Evolutionary conservation across 2,113 vertebrate genomes (phyloP).

Genomic region (Grammomys surdaster): DNA sequence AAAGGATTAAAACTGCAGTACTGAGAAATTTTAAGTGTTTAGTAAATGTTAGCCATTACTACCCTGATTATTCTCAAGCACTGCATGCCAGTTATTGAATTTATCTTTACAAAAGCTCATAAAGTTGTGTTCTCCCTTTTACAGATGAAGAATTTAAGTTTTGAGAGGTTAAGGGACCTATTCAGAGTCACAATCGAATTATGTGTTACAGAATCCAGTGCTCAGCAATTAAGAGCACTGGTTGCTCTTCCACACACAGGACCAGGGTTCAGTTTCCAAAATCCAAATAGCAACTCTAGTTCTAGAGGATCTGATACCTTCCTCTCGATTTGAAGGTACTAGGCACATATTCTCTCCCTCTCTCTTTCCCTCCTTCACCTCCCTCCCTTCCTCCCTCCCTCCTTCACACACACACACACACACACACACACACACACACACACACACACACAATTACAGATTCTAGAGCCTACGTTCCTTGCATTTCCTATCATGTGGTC

Average conservation of each 20-base stretch:
- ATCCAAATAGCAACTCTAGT: not conserved
- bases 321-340: not conserved
- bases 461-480: not conserved
- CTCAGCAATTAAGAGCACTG: not conserved
- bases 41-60: not conserved
- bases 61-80: not conserved
- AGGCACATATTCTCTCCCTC: not conserved
- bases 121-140: not conserved
- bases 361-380: no score
- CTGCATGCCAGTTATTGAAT: not conserved
- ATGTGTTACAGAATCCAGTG: not conserved
- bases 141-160: not conserved
- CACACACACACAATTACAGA: not conserved
- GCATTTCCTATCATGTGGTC: no score
- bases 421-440: not conserved
- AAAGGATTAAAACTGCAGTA: constrained; percentile 23
- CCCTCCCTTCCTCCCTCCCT: no score
- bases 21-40: not conserved
- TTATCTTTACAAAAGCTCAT: not conserved
- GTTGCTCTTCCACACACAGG: not conserved
- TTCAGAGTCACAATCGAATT: not conserved
- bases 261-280: not conserved
- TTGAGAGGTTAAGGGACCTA: not conserved
- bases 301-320: not conserved
- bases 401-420: not conserved